Base-by-base conservation (phyloP, 2,888 invertebrate species). In the Patella ulyssiponensis region DNA sequence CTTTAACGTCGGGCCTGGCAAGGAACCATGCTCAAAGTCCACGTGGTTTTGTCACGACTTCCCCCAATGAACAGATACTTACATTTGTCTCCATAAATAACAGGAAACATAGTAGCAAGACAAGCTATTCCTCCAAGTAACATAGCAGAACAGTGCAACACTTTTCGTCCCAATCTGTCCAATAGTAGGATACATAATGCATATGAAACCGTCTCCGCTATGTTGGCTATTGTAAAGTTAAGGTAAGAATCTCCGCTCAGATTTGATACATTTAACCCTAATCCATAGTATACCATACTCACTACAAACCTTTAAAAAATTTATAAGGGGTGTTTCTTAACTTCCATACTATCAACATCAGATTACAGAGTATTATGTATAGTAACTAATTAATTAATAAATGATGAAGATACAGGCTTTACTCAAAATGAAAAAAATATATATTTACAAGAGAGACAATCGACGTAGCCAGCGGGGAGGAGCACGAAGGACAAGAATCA, bases 241-340 rank as follows among this genome's bases (percentile, higher is more conserved):
- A 88, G 77, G 81, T 88, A 88, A 9, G 87, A 83, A 76, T 85
- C 83, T 0, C 89, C 89, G 53, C 86, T 84, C 9, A 89, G 76
- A 77, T 85, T 86, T 1, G 84, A 85, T 5, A 85, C 81, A 74
- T 87, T 86, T 14, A 88, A 80, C 9, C 87, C 82, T 17, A 89
- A 83, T 2, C 87, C 88, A 72, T 88, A 88, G 69, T 87, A 89
- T 51, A 86, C 86, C 86, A 88, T 85, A 14, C 86, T 81, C 17
- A 84, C 84, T 1, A 87, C 87, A 17, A 83, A 75, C 89, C 89
- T 89, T 74, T 1, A 79, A 15, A 54, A 53, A 27, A 72, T 33
- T 3, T 33, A 33, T 3, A 33, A 2, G 4, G 4, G 44, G 1
- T 44, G 44, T 44, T 44, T 44, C 44, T 44, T 7, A 44, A 44